Evolutionary conservation across 2,113 vertebrate species (phyloP).

Genomic region (Zosterops borbonicus): DNA sequence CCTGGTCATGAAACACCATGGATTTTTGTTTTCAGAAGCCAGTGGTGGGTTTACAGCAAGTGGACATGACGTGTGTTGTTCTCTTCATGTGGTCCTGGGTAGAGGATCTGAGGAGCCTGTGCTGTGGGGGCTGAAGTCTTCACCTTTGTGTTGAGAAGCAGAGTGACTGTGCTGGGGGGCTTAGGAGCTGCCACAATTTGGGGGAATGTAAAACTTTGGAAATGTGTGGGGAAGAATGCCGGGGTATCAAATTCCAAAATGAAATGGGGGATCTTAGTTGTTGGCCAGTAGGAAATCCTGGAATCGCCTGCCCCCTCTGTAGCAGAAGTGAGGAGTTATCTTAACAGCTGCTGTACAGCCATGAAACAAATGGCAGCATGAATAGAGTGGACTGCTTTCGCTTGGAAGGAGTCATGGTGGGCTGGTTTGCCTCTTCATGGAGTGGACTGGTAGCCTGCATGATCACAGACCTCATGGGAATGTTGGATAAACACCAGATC

Average conservation of each 20-base stretch:
- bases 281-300: background rate
- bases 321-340: background rate
- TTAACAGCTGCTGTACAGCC: background rate
- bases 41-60: background rate
- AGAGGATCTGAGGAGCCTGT: background rate
- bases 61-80: background rate
- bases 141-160: background rate
- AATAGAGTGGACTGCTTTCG: background rate
- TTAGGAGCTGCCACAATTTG: background rate
- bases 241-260: background rate
- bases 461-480: background rate
- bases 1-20: background rate
- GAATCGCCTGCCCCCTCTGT: background rate
- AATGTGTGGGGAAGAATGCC: background rate
- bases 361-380: background rate
- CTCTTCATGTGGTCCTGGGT: background rate
- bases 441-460: background rate
- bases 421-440: background rate
- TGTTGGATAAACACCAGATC: slow-evolving; percentile 26
- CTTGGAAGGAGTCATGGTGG: background rate
- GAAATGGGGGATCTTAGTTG: background rate
- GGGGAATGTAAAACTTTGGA: background rate
- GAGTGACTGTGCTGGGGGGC: rapidly evolving
- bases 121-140: rapidly evolving
- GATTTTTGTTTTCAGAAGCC: background rate